Percentiles rank a stretch among this genome's conserved stretches.
These are phyloP conservation scores for Drosophila setifemur DNA, from an alignment of 1,140 invertebrate genomes.

Conservation along the genomic window DNA sequence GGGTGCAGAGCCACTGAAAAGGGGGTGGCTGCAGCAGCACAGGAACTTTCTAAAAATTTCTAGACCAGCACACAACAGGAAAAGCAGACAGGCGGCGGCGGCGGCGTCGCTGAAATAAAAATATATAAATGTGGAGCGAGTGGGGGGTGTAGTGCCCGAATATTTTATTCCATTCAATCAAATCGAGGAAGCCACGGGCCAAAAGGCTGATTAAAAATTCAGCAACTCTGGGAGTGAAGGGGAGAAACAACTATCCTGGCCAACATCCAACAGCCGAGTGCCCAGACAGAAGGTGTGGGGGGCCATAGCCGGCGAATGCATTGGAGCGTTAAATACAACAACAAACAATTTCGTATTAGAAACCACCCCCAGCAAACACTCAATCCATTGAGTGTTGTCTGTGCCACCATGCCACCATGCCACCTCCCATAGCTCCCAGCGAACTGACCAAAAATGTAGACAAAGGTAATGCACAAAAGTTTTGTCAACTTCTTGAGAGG, in stretches of 20 bases:
- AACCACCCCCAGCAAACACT: slow-evolving; percentile 41
- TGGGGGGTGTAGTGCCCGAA: slow-evolving; percentile 1
- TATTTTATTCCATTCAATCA: slow-evolving; percentile 38
- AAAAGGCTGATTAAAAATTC: slow-evolving; percentile 37
- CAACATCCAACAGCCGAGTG: slow-evolving; percentile 4
- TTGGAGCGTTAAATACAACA: slow-evolving; percentile 44
- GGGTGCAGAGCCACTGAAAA: background rate
- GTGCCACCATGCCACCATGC: slow-evolving; percentile 18
- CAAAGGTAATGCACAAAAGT: slow-evolving; percentile 39
- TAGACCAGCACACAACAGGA: slow-evolving; percentile 5
- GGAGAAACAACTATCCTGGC: slow-evolving; percentile 22
- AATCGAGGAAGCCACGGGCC: slow-evolving; percentile 15
- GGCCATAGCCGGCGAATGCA: slow-evolving; percentile 10
- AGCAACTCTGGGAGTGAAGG: too few species aligned
- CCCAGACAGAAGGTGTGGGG: slow-evolving; percentile 7
- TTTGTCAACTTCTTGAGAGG: slow-evolving; percentile 30
- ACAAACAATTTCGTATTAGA: slow-evolving; percentile 20
- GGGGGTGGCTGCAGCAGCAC: slow-evolving; percentile 23
- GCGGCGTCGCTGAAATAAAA: background rate
- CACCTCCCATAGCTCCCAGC: background rate
- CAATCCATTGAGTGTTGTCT: slow-evolving; percentile 54
- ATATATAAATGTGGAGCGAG: slow-evolving; percentile 16
- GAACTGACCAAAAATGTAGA: slow-evolving; percentile 25
- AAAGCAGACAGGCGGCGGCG: too few species aligned
- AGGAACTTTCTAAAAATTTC: slow-evolving; percentile 53